Base-by-base conservation (phyloP, 2,888 invertebrate genomes). In the Papilio protenor region DNA sequence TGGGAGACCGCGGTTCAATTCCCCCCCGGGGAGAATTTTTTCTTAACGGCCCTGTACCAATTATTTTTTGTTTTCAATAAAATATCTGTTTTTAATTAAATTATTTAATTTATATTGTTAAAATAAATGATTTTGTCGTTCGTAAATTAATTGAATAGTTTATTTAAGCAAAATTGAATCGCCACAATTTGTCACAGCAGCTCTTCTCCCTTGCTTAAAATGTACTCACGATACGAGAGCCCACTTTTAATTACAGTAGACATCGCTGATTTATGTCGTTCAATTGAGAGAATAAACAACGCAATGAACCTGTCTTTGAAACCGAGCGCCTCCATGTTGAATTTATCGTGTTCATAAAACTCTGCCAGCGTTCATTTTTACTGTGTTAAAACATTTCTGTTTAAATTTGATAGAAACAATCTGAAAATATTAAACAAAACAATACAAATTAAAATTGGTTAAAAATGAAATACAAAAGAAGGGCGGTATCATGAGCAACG, bases 1-100 rank as follows among this genome's bases (percentile, higher is more conserved):
- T 94, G 94, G 94, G 94, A 95, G 27, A 95, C 95, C 94, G 93
- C 94, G 94, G 94, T 95, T 95, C 95, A 94, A 94, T 94, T 95
- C 94, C 94, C 94, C 93, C 94, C 94, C 93, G 94, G 92, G 81
- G 84, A 85, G 83, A 27, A 27, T 27, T 3, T 33, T 33, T 27
- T 2, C 27, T 33, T 33, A 33, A 4, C 33, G 33, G 33, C 33
- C 0, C 33, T 33, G n/a, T 55, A n/a, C 16, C 16, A 16, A 49
- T 49, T 16, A 12, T 4, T 52, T 1, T 52, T 16, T 0, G 16
- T 52, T 52, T 52, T 18, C 16, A 18, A 16, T 55, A 55, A 4
- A n/a, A 0, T 55, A 55, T n/a, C n/a, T n/a, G 55, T n/a, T 14
- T 14, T n/a, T n/a, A 49, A 16, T 55, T n/a, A n/a, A 59, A 23